Base-by-base conservation (phyloP, 2,797 vertebrate genomes). In the Mus spretus region DNA sequence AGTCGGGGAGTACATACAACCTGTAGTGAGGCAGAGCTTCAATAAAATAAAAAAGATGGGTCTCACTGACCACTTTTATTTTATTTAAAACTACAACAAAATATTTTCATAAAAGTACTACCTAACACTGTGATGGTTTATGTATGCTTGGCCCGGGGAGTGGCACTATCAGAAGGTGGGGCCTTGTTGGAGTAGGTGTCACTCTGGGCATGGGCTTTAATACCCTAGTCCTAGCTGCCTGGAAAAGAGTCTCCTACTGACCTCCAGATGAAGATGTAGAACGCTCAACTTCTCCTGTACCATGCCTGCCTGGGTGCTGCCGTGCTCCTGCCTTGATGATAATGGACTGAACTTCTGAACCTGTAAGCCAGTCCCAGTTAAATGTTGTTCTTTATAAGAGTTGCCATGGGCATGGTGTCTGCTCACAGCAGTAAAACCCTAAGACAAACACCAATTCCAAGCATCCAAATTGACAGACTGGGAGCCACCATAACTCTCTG, bases 71-170 rank as follows among this genome's bases (percentile, higher is more conserved):
- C 74, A 77, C 67, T 67, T 47, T 74, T 75, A 61, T 79, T 88
- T 80, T 34, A 86, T 79, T 31, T 81, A 84, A 72, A 72, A 72
- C 6, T 81, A 84, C n/a, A 37, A 72, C 2, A 44, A 34, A 50
- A 85, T 50, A 20, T 67, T 2, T 91, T 28, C 59, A 79, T 94
- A 87, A 92, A 97, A 84, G 88, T 67, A 79, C 89, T 81, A 79
- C 80, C 40, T 70, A 53, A 65, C 8, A 37, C 70, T 37, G 70
- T 37, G 70, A 72, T 37, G 70, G n/a, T 37, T 72, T 37, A 8
- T 72, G 20, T 72, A 20, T 20, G 67, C 19, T 37, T 37, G 19
- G n/a, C 70, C 70, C 19, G 10, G n/a, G n/a, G 70, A 72, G 17
- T 72, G n/a, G 17, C 70, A 72, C n/a, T 72, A 20, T 72, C 37